phyloP scores from a whole-genome alignment of 2,888 invertebrate genomes.

The Nomada flava region DNA sequence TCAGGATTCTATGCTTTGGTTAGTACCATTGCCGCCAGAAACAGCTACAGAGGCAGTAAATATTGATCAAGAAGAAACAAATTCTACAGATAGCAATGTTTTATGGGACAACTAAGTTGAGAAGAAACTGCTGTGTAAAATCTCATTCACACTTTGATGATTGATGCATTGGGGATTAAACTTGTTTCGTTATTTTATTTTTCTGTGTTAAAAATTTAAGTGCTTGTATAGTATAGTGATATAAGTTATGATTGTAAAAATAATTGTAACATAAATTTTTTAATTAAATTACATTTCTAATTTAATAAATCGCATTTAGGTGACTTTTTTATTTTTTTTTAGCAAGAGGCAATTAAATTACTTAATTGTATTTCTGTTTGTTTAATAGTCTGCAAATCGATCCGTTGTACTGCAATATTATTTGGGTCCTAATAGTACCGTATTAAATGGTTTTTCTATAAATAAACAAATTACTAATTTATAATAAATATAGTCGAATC shows the following conservation, averaged over 20 bases:
- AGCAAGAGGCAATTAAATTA: background rate
- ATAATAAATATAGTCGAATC: background rate
- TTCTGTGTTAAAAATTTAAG: constrained; percentile 4
- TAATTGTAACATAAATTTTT: constrained; percentile 51
- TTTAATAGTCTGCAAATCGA: background rate
- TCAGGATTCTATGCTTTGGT: constrained; percentile 12
- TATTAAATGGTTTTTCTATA: background rate
- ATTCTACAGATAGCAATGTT: constrained; percentile 62
- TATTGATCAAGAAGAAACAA: constrained; percentile 76
- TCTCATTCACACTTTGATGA: constrained; percentile 1
- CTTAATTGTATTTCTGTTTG: background rate
- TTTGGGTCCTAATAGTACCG: too few relatives aligned
- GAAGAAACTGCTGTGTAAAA: constrained; percentile 14
- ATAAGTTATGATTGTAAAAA: constrained; percentile 52
- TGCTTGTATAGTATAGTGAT: constrained; percentile 45
- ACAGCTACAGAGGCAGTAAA: constrained; percentile 79
- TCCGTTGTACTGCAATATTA: background rate
- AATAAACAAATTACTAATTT: background rate
- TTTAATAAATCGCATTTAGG: constrained; percentile 6
- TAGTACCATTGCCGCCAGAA: constrained; percentile 73
- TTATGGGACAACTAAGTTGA: constrained; percentile 13
- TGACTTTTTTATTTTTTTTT: background rate
- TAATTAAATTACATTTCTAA: constrained; percentile 29
- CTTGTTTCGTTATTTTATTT: constrained; percentile 10
- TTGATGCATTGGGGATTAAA: background rate